Conservation (phyloP, 2,113 vertebrate genomes). For the Grus americana region DNA sequence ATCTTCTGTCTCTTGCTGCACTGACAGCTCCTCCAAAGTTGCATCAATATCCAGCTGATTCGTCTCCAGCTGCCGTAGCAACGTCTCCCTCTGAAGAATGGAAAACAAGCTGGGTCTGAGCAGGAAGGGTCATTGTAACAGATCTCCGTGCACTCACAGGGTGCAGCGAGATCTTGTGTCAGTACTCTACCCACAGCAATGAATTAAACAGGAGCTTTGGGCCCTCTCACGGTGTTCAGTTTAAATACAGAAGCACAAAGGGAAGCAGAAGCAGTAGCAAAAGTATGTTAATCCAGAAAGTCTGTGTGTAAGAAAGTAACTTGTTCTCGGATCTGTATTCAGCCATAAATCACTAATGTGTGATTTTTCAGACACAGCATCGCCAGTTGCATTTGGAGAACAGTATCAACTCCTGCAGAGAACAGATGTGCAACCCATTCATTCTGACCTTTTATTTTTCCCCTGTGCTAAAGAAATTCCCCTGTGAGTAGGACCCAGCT, state of each 20-base stretch:
- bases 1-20: constrained; percentile 97
- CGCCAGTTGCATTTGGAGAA: neutral
- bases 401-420: neutral
- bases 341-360: neutral
- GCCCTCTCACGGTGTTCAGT: neutral
- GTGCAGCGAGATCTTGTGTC: constrained; percentile 17
- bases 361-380: neutral
- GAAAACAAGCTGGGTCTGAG: neutral
- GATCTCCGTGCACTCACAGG: neutral
- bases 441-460: neutral
- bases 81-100: constrained; percentile 87
- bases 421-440: neutral
- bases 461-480: neutral
- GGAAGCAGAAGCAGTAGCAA: neutral
- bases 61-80: constrained; percentile 95
- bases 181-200: neutral
- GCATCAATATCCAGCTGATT: constrained; percentile 98
- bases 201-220: neutral
- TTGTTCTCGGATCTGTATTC: neutral
- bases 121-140: neutral
- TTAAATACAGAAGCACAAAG: neutral
- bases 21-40: constrained; percentile 92
- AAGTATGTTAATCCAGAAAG: neutral
- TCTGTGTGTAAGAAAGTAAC: neutral
- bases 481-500: neutral